Evolutionary conservation across 2,888 invertebrate species (phyloP), one percentile per base, ranked within the genome.

Genomic region (Selenia dentaria): DNA sequence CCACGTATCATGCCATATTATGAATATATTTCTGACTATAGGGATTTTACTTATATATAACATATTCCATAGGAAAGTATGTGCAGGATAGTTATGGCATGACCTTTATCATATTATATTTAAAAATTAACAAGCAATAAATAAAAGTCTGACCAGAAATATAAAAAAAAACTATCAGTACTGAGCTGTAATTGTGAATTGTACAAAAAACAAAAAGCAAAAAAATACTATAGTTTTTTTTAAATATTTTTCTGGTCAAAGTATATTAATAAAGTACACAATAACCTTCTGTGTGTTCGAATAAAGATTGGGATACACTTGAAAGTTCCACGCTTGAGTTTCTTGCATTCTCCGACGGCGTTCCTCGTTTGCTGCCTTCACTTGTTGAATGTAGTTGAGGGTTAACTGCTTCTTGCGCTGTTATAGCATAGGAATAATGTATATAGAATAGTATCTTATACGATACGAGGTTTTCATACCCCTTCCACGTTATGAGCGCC

Each of bases 231-330:
- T 16, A 16, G 16, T 16, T 16, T 16, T 16, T 16, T 16, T 22
- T 22, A 4, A 6, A 6, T 8, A 22, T 22, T 8, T 22, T 8
- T 22, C 22, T 22, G 22, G 22, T 22, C 22, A 8, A 8, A 8
- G 6, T 16, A 8, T 22, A 25, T 22, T 22, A 2, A 6, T 8
- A 22, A 22, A 22, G 22, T 22, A 8, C 22, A 22, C 22, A 22
- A 22, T 27, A 64, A 96, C 96, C 96, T 96, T 96, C 92, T 96
- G 96, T 74, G 95, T 95, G 82, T 93, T 93, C 79, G 95, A 94
- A 90, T 96, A 96, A 77, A 96, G 92, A 74, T 95, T 95, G 66
- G 96, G 96, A 77, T 96, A 93, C 67, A 96, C 94, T 91, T 96
- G 96, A 87, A 95, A 96, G 81, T 95, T 95, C 96, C 96, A 96